Conservation (phyloP, 2,113 vertebrate genomes). For the Protobothrops flavoviridis region DNA sequence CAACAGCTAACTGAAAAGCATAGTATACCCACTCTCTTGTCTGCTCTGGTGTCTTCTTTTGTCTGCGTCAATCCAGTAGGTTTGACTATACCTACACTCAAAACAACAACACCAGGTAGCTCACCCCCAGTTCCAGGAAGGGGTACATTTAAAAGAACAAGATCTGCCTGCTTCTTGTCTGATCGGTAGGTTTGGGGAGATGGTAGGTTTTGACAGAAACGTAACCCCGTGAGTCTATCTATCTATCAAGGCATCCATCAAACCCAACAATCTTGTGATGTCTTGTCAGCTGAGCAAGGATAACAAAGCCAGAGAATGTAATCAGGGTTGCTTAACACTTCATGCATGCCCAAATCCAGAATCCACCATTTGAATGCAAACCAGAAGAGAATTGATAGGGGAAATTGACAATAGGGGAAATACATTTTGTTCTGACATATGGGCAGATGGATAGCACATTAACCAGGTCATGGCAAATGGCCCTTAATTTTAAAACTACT, state of each 20-base stretch:
- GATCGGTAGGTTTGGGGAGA: not conserved
- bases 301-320: not conserved
- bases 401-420: not conserved
- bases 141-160: not conserved
- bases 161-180: not conserved
- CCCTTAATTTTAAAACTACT: not conserved
- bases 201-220: not conserved
- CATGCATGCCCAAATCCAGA: not conserved
- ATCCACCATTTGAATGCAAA: not conserved
- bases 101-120: not conserved
- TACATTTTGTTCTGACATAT: not conserved
- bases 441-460: not conserved
- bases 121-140: not conserved
- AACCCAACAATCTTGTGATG: not conserved
- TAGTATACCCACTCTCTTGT: not conserved
- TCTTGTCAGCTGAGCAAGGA: not conserved
- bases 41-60: not conserved
- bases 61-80: not conserved
- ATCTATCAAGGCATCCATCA: not conserved
- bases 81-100: not conserved
- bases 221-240: not conserved
- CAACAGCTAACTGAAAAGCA: not conserved
- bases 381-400: not conserved
- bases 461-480: not conserved
- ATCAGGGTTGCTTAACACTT: not conserved